Evolutionary conservation across 92 coral and sea anemone genomes (phyloP).

Genomic region (Desmophyllum pertusum): DNA sequence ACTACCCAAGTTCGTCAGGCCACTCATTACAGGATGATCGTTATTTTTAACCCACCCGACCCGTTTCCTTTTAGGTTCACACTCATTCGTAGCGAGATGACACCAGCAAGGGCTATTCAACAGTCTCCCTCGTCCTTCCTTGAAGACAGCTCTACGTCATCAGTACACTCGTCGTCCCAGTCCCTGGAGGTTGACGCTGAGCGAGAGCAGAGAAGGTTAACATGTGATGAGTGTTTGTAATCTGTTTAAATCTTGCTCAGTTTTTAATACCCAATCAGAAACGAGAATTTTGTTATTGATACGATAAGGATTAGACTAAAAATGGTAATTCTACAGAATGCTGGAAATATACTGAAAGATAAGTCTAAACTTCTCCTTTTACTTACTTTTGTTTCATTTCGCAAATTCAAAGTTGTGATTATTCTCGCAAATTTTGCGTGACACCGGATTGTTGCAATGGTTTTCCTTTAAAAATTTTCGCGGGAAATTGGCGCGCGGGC

Average conservation of each 20-base stretch:
- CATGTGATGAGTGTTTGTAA: not conserved
- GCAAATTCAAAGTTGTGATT: not conserved
- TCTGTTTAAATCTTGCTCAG: not conserved
- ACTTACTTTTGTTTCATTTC: not conserved
- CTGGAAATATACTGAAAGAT: too few relatives aligned
- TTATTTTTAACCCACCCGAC: not conserved
- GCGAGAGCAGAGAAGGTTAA: slow-evolving; percentile 39
- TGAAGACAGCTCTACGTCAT: slow-evolving; percentile 84
- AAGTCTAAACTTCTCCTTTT: too few relatives aligned
- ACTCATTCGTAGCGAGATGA: slow-evolving; percentile 71
- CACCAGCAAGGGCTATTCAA: slow-evolving; percentile 72
- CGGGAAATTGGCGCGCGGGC: too few relatives aligned
- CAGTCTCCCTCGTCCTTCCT: slow-evolving; percentile 80
- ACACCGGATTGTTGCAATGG: too few relatives aligned
- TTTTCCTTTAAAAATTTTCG: too few relatives aligned
- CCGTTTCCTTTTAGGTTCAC: slow-evolving; percentile 67
- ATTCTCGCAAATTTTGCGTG: not conserved
- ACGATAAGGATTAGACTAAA: too few relatives aligned
- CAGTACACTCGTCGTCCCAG: slow-evolving; percentile 64
- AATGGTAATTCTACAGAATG: too few relatives aligned
- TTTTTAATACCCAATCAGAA: not conserved
- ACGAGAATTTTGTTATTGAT: too few relatives aligned
- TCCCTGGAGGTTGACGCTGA: slow-evolving; percentile 34
- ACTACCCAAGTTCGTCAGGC: too few relatives aligned
- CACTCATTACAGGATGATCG: too few relatives aligned